These are phyloP conservation scores for Ascidia mentula DNA, from an alignment of 23 tunicate species.

Conservation along the genomic window DNA sequence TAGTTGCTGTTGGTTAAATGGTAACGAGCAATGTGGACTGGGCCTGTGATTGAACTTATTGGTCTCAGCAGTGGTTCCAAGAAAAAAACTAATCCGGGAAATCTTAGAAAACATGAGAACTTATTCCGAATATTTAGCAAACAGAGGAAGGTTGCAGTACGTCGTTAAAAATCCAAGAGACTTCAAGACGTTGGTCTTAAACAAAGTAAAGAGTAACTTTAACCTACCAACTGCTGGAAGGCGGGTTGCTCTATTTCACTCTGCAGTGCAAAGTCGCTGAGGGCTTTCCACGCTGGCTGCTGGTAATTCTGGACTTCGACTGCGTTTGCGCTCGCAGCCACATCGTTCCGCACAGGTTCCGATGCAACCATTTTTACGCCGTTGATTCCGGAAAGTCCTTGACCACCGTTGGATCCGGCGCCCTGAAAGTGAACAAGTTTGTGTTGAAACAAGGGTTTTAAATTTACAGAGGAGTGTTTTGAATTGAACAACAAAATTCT, in stretches of 20 bases:
- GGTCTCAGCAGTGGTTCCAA: too few species aligned
- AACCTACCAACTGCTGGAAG: constrained; percentile 90
- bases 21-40: too few species aligned
- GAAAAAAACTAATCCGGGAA: too few species aligned
- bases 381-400: constrained; percentile 53
- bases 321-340: constrained; percentile 42
- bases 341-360: constrained; percentile 87
- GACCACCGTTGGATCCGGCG: constrained; percentile 7
- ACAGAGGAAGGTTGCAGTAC: too few species aligned
- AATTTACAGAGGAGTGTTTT: too few species aligned
- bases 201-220: background rate
- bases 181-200: too few species aligned
- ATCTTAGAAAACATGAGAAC: background rate
- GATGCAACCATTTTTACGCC: constrained; percentile 85
- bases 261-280: constrained; percentile 85
- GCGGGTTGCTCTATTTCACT: constrained; percentile 91
- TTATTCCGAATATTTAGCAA: too few species aligned
- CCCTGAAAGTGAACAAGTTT: background rate
- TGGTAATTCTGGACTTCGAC: constrained; percentile 80
- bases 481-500: too few species aligned
- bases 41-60: too few species aligned
- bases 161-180: too few species aligned
- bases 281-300: constrained; percentile 95
- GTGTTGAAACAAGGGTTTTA: too few species aligned
- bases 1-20: too few species aligned